phyloP scores from a whole-genome alignment of 2,797 vertebrate genomes.

The Agapornis canus region DNA sequence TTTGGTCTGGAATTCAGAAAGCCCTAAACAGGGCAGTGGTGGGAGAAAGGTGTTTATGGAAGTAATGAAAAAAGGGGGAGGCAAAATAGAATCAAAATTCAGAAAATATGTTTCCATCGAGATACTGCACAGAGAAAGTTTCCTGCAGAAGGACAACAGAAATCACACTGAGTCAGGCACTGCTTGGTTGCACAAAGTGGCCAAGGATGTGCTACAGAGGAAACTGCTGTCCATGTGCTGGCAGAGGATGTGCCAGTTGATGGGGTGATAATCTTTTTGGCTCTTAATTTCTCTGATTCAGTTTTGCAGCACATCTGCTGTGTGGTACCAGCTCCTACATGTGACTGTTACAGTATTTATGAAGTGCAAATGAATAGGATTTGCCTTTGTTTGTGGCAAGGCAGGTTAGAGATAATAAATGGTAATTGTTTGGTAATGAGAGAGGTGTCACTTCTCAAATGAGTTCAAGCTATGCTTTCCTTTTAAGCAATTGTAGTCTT shows the following conservation, averaged over 20 bases:
- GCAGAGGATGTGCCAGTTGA: slow-evolving; percentile 36
- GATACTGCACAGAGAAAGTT: neutral
- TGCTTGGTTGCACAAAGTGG: neutral
- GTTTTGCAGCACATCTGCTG: slow-evolving; percentile 71
- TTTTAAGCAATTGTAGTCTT: neutral
- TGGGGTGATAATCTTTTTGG: slow-evolving; percentile 18
- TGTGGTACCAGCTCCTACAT: slow-evolving; percentile 45
- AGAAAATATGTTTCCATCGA: neutral
- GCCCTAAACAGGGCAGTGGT: neutral
- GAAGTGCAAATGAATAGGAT: neutral
- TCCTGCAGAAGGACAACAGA: neutral
- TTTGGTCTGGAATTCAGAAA: neutral
- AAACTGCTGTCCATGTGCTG: neutral
- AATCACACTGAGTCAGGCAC: neutral
- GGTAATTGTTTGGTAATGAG: neutral
- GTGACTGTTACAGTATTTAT: slow-evolving; percentile 25
- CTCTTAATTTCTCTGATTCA: slow-evolving; percentile 38
- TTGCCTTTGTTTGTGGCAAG: neutral
- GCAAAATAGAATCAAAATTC: neutral
- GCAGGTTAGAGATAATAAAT: slow-evolving; percentile 12
- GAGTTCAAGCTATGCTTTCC: neutral
- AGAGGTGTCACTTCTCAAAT: neutral
- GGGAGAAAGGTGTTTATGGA: neutral
- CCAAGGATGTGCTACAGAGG: slow-evolving; percentile 3
- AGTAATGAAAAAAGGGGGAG: neutral